A percentile compares a stretch with the other conserved stretches of the same genome.
phyloP scores from a whole-genome alignment of 2,113 vertebrate genomes.

The Lynx canadensis region DNA sequence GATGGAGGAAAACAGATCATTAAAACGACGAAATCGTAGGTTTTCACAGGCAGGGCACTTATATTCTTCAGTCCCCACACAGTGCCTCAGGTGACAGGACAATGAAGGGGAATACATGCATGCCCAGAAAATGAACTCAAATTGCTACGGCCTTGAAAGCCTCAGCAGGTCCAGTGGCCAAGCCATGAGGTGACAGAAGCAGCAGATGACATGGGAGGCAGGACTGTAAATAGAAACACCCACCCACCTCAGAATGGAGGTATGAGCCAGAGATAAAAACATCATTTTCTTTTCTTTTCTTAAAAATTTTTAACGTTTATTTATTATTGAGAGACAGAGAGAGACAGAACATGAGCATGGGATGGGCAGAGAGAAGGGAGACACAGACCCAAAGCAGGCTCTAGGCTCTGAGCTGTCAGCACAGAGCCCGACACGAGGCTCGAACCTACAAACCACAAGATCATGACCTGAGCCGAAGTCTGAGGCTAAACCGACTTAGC shows the following conservation, averaged over 20 bases:
- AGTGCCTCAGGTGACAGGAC: not conserved
- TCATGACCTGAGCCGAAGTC: too few relatives aligned
- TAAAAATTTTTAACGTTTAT: too few relatives aligned
- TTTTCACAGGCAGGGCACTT: not conserved
- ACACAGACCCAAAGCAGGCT: too few relatives aligned
- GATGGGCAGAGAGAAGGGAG: too few relatives aligned
- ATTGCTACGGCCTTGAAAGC: not conserved
- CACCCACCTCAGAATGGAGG: not conserved
- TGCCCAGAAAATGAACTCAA: not conserved
- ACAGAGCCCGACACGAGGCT: too few relatives aligned
- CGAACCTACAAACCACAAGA: too few relatives aligned
- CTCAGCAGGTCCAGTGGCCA: too few relatives aligned
- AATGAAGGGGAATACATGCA: not conserved
- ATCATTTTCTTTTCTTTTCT: not conserved
- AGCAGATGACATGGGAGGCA: not conserved
- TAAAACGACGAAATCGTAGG: not conserved
- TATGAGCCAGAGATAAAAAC: not conserved
- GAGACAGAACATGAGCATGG: too few relatives aligned
- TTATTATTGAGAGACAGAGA: too few relatives aligned
- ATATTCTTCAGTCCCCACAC: not conserved
- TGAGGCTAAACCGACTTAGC: too few relatives aligned
- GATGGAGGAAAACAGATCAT: not conserved
- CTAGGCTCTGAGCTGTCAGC: too few relatives aligned
- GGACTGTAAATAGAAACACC: not conserved
- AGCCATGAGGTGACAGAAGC: not conserved